Evolutionary conservation across 2,113 vertebrate species (phyloP).

Genomic region (Amblyopsis rosae): DNA sequence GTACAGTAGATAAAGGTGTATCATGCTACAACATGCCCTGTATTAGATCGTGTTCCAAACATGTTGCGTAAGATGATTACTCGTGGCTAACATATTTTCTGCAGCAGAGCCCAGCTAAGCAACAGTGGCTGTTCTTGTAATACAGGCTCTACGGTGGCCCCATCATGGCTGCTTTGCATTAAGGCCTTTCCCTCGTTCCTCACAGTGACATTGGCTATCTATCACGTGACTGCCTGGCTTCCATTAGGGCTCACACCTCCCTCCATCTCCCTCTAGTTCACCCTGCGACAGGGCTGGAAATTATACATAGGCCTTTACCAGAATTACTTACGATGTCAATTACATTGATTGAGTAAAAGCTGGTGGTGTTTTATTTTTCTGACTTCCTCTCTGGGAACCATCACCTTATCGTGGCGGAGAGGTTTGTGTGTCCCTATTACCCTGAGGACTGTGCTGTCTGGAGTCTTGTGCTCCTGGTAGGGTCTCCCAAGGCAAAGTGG

Average conservation of each 20-base stretch:
- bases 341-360: neutral
- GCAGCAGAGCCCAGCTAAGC: conserved; percentile 15
- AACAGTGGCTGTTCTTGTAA: conserved; percentile 16
- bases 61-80: conserved; percentile 19
- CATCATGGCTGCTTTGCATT: conserved; percentile 62
- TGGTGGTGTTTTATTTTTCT: conserved; percentile 42
- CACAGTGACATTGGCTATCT: conserved; percentile 65
- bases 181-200: conserved; percentile 58
- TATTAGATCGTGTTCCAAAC: conserved; percentile 12
- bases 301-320: conserved; percentile 30
- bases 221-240: conserved; percentile 56
- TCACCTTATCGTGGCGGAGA: no score
- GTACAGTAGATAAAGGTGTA: conserved; percentile 22
- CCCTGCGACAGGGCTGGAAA: conserved; percentile 18
- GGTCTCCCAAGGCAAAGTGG: no score
- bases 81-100: conserved; percentile 1
- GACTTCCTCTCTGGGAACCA: neutral
- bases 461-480: no score
- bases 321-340: no score
- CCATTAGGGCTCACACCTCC: conserved; percentile 49
- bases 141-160: conserved; percentile 4
- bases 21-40: conserved; percentile 32
- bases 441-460: no score
- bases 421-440: no score
- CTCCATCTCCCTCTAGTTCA: conserved; percentile 12